Conservation (phyloP, 2,113 vertebrate genomes). For the Carollia perspicillata region DNA sequence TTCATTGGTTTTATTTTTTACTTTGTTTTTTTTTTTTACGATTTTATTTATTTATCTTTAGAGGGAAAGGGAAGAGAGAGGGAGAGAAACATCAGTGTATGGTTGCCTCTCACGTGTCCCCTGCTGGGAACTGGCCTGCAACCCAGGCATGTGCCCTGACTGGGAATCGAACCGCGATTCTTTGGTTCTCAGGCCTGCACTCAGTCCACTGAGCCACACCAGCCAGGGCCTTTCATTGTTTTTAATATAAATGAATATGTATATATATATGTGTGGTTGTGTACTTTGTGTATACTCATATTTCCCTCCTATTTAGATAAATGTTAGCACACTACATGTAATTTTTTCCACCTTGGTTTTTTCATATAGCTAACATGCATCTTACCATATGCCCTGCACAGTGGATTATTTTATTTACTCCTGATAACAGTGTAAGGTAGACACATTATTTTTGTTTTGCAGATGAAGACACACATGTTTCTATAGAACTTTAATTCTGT, state of each 20-base stretch:
- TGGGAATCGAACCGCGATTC: too few relatives aligned
- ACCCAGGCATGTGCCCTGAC: too few relatives aligned
- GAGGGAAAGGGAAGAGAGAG: too few relatives aligned
- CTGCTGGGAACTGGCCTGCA: too few relatives aligned
- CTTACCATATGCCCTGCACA: not conserved
- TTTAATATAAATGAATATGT: not conserved
- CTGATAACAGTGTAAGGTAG: not conserved
- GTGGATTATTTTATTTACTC: not conserved
- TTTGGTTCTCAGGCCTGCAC: too few relatives aligned
- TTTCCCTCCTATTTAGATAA: not conserved
- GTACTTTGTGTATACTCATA: not conserved
- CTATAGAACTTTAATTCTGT: not conserved
- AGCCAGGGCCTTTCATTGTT: not conserved
- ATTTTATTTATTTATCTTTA: too few relatives aligned
- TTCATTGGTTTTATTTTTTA: slow-evolving; percentile 13
- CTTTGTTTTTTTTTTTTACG: too few relatives aligned
- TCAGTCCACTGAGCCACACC: too few relatives aligned
- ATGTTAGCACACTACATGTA: not conserved
- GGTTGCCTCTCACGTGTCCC: too few relatives aligned
- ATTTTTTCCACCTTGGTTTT: not conserved
- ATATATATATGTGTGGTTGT: not conserved
- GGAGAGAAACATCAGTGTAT: too few relatives aligned
- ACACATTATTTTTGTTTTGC: not conserved
- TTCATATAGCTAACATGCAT: not conserved
- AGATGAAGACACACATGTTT: not conserved